A percentile compares a stretch with the other conserved stretches of the same genome.
Conservation (phyloP, 1,140 invertebrate species). For the Papilio dardanus region DNA sequence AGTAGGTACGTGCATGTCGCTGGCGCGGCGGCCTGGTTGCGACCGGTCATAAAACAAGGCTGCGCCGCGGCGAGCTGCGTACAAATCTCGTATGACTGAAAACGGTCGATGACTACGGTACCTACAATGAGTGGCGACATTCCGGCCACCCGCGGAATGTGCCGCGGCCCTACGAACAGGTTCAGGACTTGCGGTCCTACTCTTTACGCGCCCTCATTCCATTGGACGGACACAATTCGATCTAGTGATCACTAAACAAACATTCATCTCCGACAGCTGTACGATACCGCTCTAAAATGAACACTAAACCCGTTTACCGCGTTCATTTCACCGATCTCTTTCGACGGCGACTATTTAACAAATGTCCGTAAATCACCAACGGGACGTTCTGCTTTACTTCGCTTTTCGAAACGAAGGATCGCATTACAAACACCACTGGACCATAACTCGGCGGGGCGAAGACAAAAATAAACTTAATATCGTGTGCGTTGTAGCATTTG, state of each 20-base stretch:
- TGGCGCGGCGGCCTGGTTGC: slow-evolving; percentile 58
- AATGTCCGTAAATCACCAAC: slow-evolving; percentile 71
- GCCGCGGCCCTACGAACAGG: slow-evolving; percentile 74
- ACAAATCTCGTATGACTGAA: slow-evolving; percentile 76
- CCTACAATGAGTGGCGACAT: slow-evolving; percentile 75
- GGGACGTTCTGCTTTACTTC: slow-evolving; percentile 75
- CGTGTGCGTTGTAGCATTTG: slow-evolving; percentile 76
- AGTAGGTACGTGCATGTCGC: slow-evolving; percentile 51
- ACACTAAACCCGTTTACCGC: slow-evolving; percentile 65
- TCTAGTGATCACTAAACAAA: slow-evolving; percentile 47
- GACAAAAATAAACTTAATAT: slow-evolving; percentile 82
- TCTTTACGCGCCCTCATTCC: slow-evolving; percentile 62
- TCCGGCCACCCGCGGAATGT: slow-evolving; percentile 73
- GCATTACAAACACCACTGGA: slow-evolving; percentile 80
- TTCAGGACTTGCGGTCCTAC: slow-evolving; percentile 70
- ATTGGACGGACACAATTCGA: slow-evolving; percentile 53
- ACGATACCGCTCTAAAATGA: slow-evolving; percentile 39
- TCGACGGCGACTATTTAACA: slow-evolving; percentile 68
- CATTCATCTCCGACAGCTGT: slow-evolving; percentile 61
- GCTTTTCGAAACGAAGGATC: slow-evolving; percentile 77
- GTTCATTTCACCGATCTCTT: slow-evolving; percentile 67
- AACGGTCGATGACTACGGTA: slow-evolving; percentile 71
- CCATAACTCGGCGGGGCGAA: slow-evolving; percentile 79
- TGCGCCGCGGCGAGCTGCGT: slow-evolving; percentile 65
- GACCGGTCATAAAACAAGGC: slow-evolving; percentile 65